These are phyloP conservation scores for Laupala kohalensis DNA, from an alignment of 1,140 invertebrate genomes.

Conservation along the genomic window DNA sequence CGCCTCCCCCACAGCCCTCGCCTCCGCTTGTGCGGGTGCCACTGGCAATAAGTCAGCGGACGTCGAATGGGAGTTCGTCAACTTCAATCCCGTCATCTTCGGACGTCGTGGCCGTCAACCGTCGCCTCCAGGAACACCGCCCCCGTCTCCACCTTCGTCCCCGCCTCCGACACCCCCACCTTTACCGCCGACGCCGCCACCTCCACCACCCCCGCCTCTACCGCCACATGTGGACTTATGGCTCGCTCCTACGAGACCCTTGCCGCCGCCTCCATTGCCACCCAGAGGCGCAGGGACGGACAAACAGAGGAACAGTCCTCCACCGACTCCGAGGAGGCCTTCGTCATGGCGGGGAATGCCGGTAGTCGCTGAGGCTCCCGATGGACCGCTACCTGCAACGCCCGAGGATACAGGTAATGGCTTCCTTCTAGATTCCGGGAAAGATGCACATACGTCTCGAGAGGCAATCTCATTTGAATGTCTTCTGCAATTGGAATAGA, in stretches of 20 bases:
- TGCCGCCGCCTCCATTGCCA: slow-evolving; percentile 6
- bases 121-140: slow-evolving; percentile 2
- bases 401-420: no score
- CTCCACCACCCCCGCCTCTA: slow-evolving; percentile 1
- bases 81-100: slow-evolving; percentile 27
- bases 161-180: slow-evolving; percentile 4
- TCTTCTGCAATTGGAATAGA: no score
- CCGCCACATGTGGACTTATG: neutral
- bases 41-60: neutral
- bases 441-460: no score
- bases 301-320: no score
- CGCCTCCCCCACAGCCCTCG: neutral
- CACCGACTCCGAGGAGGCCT: no score
- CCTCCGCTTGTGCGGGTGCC: neutral
- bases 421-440: no score
- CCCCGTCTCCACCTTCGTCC: slow-evolving; percentile 9
- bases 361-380: no score
- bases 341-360: no score
- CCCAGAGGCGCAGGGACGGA: neutral
- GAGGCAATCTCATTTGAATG: no score
- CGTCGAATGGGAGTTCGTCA: slow-evolving; percentile 30
- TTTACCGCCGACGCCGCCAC: slow-evolving; percentile 1
- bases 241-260: neutral
- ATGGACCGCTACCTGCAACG: no score
- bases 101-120: slow-evolving; percentile 14